These are phyloP conservation scores for Pemphredon lugubris DNA, from an alignment of 2,888 invertebrate genomes.

Conservation along the genomic window DNA sequence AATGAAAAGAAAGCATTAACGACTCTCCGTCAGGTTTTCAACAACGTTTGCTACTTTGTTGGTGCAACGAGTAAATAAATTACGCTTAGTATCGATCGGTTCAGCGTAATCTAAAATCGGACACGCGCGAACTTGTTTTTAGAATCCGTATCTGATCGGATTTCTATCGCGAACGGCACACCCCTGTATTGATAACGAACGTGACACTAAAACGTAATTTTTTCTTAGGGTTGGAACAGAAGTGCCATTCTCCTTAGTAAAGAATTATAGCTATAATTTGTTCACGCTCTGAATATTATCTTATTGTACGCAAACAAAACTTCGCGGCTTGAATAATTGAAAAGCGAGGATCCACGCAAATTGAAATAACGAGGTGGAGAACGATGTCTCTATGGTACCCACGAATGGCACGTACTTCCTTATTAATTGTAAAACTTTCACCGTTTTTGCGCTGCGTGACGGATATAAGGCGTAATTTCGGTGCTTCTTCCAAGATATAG, in stretches of 20 bases:
- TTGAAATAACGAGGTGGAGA: too few relatives aligned
- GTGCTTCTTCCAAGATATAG: background rate
- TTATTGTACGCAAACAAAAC: too few relatives aligned
- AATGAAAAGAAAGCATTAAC: too few relatives aligned
- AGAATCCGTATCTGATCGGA: constrained; percentile 34
- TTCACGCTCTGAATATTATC: too few relatives aligned
- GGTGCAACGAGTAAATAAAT: constrained; percentile 40
- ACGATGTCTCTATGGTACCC: too few relatives aligned
- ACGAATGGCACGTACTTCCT: background rate
- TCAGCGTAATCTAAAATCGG: constrained; percentile 42
- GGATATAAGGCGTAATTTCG: too few relatives aligned
- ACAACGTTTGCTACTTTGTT: too few relatives aligned
- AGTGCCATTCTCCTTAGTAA: too few relatives aligned
- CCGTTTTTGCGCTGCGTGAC: background rate
- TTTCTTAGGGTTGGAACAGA: too few relatives aligned
- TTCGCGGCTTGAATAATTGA: background rate
- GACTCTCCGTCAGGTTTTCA: too few relatives aligned
- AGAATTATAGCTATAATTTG: too few relatives aligned
- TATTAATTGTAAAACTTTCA: background rate
- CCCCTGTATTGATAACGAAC: background rate
- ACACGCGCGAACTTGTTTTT: constrained; percentile 25
- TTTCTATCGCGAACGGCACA: constrained; percentile 23
- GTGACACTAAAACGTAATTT: background rate
- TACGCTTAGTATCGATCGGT: constrained; percentile 32
- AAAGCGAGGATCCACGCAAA: too few relatives aligned